Conservation (phyloP, 2,888 invertebrate genomes). For the Tinea pellionella region DNA sequence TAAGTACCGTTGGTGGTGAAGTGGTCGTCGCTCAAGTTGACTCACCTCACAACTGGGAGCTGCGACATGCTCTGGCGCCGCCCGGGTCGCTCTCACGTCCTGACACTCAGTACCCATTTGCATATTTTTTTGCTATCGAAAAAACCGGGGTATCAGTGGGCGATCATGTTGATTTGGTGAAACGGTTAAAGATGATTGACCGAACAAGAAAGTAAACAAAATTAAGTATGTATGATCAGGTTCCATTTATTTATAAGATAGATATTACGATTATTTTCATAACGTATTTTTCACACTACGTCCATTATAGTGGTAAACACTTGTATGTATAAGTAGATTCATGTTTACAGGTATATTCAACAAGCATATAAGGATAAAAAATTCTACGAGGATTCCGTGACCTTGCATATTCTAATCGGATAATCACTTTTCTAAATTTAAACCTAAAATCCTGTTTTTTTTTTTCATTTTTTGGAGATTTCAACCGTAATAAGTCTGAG, state of each 20-base stretch:
- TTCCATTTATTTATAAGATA: background rate
- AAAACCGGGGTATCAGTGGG: constrained; percentile 25
- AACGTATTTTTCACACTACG: background rate
- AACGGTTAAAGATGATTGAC: constrained; percentile 23
- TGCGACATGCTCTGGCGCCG: constrained; percentile 9
- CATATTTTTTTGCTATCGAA: constrained; percentile 40
- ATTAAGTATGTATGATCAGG: background rate
- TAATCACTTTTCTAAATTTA: no score
- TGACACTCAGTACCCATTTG: constrained; percentile 22
- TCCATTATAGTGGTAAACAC: background rate
- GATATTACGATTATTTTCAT: background rate
- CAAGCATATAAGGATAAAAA: no score
- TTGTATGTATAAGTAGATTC: background rate
- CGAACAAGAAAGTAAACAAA: constrained; percentile 14
- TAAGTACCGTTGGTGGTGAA: constrained; percentile 34
- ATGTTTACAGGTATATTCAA: background rate
- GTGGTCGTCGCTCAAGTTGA: constrained; percentile 30
- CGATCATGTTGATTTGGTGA: constrained; percentile 22
- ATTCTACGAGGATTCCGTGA: no score
- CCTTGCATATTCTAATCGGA: no score
- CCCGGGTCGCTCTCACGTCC: constrained; percentile 9
- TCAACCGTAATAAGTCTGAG: no score
- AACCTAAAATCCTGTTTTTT: no score
- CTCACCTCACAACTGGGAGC: constrained; percentile 21
- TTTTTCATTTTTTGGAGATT: no score